A percentile compares a stretch with the other conserved stretches of the same genome.
These are phyloP conservation scores for Julus scanicus DNA, from an alignment of 2,888 invertebrate genomes.

Conservation along the genomic window DNA sequence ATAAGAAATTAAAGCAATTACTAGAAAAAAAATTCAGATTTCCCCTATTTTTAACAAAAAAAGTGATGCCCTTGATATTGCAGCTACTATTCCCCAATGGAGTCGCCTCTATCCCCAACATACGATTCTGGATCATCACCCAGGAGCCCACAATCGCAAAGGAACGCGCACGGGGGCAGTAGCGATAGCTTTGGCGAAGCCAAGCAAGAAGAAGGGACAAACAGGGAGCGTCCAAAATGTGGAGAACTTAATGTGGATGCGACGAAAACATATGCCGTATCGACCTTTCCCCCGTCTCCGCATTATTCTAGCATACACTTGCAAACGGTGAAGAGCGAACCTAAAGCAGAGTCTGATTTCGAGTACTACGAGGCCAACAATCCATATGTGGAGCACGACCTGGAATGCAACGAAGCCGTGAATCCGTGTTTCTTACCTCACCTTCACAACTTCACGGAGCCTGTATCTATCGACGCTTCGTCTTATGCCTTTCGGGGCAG, in stretches of 20 bases:
- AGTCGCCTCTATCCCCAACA: slow-evolving; percentile 41
- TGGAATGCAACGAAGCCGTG: slow-evolving; percentile 10
- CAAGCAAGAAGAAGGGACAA: background rate
- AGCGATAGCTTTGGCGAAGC: slow-evolving; percentile 34
- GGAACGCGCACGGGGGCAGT: background rate
- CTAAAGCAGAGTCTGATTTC: background rate
- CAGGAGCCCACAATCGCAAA: background rate
- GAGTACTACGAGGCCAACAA: background rate
- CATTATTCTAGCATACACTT: slow-evolving; percentile 35
- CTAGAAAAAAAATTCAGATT: background rate
- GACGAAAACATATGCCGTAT: background rate
- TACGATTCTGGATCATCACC: background rate
- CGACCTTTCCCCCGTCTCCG: background rate
- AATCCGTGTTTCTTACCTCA: slow-evolving; percentile 20
- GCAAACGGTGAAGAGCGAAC: slow-evolving; percentile 9
- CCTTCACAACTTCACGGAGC: background rate
- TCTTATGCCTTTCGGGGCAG: slow-evolving; percentile 37
- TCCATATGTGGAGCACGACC: background rate
- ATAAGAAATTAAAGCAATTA: background rate
- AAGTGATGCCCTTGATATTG: background rate
- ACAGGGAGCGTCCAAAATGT: background rate
- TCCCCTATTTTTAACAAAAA: background rate
- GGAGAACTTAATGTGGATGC: background rate
- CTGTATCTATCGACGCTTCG: background rate
- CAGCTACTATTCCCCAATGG: slow-evolving; percentile 51